Conservation (phyloP, 2,797 vertebrate genomes). For the Huso huso region DNA sequence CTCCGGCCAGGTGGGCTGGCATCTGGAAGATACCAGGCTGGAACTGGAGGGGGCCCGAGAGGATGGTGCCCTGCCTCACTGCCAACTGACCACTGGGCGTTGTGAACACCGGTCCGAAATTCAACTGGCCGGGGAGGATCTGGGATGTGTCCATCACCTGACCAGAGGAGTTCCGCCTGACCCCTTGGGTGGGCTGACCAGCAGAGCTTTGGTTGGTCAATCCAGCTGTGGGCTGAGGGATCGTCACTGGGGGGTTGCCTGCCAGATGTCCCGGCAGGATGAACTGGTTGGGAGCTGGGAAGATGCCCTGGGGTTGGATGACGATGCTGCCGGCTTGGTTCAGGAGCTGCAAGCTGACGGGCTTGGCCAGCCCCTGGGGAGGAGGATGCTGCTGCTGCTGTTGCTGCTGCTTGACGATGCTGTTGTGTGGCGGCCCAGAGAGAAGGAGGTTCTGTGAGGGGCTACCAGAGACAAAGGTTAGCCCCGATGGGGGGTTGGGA, state of each 20-base stretch:
- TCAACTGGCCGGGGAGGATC: slow-evolving; percentile 64
- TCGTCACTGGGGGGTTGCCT: slow-evolving; percentile 37
- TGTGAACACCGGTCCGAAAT: slow-evolving; percentile 65
- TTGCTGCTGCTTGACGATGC: slow-evolving; percentile 38
- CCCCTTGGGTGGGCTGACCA: slow-evolving; percentile 37
- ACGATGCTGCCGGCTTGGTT: slow-evolving; percentile 66
- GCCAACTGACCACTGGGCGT: slow-evolving; percentile 59
- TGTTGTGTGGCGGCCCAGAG: slow-evolving; percentile 36
- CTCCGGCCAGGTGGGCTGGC: slow-evolving; percentile 58
- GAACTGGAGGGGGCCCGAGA: slow-evolving; percentile 60
- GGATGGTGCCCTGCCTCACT: slow-evolving; percentile 57
- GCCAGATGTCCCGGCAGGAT: slow-evolving; percentile 55
- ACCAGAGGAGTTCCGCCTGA: slow-evolving; percentile 41
- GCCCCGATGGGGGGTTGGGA: slow-evolving; percentile 50
- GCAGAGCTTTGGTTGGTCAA: slow-evolving; percentile 41
- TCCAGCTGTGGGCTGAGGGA: slow-evolving; percentile 47
- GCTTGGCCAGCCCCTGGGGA: slow-evolving; percentile 46
- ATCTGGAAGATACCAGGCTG: slow-evolving; percentile 69
- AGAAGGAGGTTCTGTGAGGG: slow-evolving; percentile 56
- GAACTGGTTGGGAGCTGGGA: slow-evolving; percentile 65
- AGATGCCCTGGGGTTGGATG: slow-evolving; percentile 65
- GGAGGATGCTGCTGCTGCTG: slow-evolving; percentile 16
- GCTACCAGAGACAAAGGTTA: slow-evolving; percentile 55
- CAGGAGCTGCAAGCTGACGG: slow-evolving; percentile 61
- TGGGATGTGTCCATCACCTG: slow-evolving; percentile 60